Conservation (phyloP, 2,888 invertebrate species). For the Caenorhabditis parvicauda region DNA sequence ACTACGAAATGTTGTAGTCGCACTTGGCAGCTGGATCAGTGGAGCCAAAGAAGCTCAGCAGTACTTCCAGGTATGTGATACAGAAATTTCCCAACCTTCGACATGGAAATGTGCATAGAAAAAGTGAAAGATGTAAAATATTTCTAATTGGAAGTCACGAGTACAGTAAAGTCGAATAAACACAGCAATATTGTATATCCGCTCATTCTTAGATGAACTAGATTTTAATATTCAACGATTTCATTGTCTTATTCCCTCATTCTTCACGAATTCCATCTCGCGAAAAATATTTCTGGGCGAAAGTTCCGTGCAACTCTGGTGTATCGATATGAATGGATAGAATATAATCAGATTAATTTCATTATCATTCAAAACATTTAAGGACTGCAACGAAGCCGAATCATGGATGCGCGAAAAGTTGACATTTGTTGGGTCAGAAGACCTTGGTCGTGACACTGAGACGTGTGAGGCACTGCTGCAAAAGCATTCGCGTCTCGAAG, state of each 20-base stretch:
- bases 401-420: slow-evolving; percentile 95
- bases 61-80: slow-evolving; percentile 65
- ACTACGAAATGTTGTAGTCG: slow-evolving; percentile 79
- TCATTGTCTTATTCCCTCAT: too few relatives aligned
- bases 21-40: slow-evolving; percentile 76
- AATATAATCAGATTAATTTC: too few relatives aligned
- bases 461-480: slow-evolving; percentile 52
- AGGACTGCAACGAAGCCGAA: slow-evolving; percentile 96
- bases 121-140: too few relatives aligned
- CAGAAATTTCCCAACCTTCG: too few relatives aligned
- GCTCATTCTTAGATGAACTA: too few relatives aligned
- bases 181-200: too few relatives aligned
- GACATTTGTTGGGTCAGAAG: slow-evolving; percentile 82
- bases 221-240: too few relatives aligned
- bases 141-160: too few relatives aligned
- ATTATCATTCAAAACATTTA: too few relatives aligned
- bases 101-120: too few relatives aligned
- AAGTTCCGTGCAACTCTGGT: not conserved
- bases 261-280: slow-evolving; percentile 4
- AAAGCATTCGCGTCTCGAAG: slow-evolving; percentile 65
- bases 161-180: too few relatives aligned
- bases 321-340: not conserved
- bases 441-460: slow-evolving; percentile 74
- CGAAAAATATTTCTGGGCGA: too few relatives aligned
- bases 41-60: slow-evolving; percentile 90